A percentile compares a stretch with the other conserved stretches of the same genome.
These are phyloP conservation scores for Tigriopus japonicus DNA, from an alignment of 1,140 invertebrate genomes.

Conservation along the genomic window DNA sequence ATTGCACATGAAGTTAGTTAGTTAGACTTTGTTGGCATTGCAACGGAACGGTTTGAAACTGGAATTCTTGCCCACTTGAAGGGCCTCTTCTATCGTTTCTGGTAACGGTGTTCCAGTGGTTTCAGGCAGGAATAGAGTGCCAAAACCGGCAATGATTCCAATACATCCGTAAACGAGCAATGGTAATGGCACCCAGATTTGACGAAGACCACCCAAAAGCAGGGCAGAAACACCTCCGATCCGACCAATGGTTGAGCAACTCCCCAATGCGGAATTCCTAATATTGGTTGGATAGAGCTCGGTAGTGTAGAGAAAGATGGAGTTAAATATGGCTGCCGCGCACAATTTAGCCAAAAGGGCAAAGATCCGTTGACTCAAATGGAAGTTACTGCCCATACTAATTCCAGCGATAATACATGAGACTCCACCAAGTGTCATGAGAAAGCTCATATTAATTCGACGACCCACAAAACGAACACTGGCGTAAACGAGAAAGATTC, in stretches of 20 bases:
- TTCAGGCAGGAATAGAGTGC: conserved; percentile 35
- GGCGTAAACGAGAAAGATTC: conserved; percentile 13
- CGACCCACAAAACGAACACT: conserved; percentile 12
- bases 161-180: conserved; percentile 36
- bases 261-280: conserved; percentile 26
- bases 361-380: conserved; percentile 16
- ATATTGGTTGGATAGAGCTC: conserved; percentile 29
- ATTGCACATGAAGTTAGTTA: no score
- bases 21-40: no score
- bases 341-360: conserved; percentile 27
- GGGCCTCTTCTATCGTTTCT: conserved; percentile 36
- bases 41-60: no score
- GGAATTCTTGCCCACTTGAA: conserved; percentile 13
- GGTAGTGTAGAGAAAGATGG: conserved; percentile 28
- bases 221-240: conserved; percentile 27
- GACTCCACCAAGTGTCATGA: not conserved
- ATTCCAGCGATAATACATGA: conserved; percentile 9
- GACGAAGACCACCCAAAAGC: conserved; percentile 17
- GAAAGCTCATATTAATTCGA: not conserved
- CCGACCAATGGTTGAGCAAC: conserved; percentile 23
- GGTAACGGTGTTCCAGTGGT: conserved; percentile 33
- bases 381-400: not conserved
- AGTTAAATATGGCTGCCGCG: conserved; percentile 25
- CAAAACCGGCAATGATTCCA: conserved; percentile 30
- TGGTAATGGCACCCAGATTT: not conserved